Percentiles rank a stretch among this genome's conserved stretches.
Evolutionary conservation across 1,140 invertebrate genomes (phyloP).

Genomic region (Pseudomyrmex cubaensis): DNA sequence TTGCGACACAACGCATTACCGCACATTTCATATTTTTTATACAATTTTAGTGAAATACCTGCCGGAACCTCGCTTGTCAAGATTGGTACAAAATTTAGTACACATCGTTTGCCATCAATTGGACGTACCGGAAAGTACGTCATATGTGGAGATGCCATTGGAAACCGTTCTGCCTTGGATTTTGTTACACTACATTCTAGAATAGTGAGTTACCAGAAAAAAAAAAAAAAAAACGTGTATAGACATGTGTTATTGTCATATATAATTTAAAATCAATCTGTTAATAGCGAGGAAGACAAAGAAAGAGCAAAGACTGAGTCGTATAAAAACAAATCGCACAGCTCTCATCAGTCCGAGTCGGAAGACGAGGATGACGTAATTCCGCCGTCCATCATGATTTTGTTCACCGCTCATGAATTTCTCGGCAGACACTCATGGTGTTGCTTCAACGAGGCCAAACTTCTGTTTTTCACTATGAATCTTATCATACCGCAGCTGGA

Average conservation of each 20-base stretch:
- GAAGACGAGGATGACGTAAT: slow-evolving; percentile 87
- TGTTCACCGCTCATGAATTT: slow-evolving; percentile 94
- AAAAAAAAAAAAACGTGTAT: neutral
- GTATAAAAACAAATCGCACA: slow-evolving; percentile 76
- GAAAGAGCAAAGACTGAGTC: slow-evolving; percentile 82
- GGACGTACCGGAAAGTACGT: slow-evolving; percentile 86
- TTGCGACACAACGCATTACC: neutral
- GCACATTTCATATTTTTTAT: neutral
- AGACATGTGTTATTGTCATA: neutral
- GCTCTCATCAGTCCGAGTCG: slow-evolving; percentile 77
- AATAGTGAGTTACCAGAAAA: slow-evolving; percentile 84
- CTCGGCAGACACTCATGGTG: slow-evolving; percentile 92
- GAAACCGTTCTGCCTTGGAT: slow-evolving; percentile 93
- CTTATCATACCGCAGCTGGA: slow-evolving; percentile 89
- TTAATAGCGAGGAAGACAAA: slow-evolving; percentile 84
- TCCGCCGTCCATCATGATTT: slow-evolving; percentile 91
- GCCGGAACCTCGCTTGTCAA: slow-evolving; percentile 85
- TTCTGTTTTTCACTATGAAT: slow-evolving; percentile 92
- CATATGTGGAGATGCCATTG: slow-evolving; percentile 88
- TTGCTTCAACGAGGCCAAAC: slow-evolving; percentile 89
- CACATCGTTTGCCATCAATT: slow-evolving; percentile 91
- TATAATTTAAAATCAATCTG: slow-evolving; percentile 35
- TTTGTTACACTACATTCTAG: slow-evolving; percentile 91
- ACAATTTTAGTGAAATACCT: slow-evolving; percentile 84
- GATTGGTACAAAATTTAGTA: slow-evolving; percentile 91